These are phyloP conservation scores for Sorex maritimensis DNA, from an alignment of 2,797 vertebrate genomes.

Conservation along the genomic window DNA sequence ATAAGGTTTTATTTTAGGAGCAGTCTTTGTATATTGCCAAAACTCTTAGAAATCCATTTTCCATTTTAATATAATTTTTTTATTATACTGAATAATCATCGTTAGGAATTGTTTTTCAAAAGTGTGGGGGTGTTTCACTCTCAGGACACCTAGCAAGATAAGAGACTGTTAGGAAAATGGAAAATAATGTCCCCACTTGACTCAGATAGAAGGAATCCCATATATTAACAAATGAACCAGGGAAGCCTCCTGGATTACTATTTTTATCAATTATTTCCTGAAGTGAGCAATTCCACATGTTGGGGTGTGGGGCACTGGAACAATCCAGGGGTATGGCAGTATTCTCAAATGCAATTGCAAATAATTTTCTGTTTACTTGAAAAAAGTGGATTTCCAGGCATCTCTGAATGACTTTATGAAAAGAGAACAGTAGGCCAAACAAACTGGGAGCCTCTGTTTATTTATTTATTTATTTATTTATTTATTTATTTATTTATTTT, in stretches of 20 bases:
- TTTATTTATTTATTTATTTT: no score
- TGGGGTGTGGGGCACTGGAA: no score
- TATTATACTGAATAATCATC: neutral
- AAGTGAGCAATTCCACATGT: no score
- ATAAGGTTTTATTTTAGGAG: neutral
- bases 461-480: no score
- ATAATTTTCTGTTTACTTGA: no score
- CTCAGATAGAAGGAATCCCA: neutral
- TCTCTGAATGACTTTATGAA: no score
- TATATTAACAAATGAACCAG: neutral
- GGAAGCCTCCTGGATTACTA: neutral
- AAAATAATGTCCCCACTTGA: neutral
- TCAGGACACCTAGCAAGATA: neutral
- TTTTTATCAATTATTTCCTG: neutral
- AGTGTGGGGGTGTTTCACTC: neutral
- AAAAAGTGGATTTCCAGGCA: no score
- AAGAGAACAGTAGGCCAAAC: neutral
- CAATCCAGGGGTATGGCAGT: no score
- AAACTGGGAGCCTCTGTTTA: neutral
- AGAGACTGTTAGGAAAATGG: neutral
- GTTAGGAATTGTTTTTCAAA: slow-evolving; percentile 22
- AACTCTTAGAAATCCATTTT: slow-evolving; percentile 12
- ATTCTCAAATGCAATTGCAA: no score
- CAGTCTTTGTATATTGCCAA: slow-evolving; percentile 9
- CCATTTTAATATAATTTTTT: slow-evolving; percentile 22